Evolutionary conservation across 1,140 invertebrate genomes (phyloP).

Genomic region (Acromyrmex charruanus): DNA sequence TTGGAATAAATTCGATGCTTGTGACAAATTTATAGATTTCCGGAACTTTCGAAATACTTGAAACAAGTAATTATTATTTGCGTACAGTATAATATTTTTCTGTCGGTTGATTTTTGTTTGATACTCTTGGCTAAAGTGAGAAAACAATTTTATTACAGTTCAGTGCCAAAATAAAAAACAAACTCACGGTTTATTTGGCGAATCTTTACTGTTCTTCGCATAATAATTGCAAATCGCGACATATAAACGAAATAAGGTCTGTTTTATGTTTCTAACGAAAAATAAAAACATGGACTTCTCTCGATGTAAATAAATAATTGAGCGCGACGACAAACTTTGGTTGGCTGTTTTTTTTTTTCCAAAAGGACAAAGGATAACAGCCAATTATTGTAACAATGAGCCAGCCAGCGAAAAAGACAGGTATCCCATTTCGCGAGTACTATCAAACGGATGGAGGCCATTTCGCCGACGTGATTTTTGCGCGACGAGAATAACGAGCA

Average conservation of each 20-base stretch:
- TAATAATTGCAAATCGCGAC: not conserved
- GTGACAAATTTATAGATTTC: too few species aligned
- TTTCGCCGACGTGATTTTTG: constrained; percentile 18
- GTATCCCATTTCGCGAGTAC: constrained; percentile 22
- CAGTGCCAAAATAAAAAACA: too few species aligned
- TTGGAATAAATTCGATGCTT: too few species aligned
- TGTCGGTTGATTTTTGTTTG: too few species aligned
- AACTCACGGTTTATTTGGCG: not conserved
- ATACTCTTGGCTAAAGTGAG: too few species aligned
- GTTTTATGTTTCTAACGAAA: not conserved
- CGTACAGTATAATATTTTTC: too few species aligned
- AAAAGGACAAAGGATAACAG: constrained; percentile 55
- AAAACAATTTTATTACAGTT: too few species aligned
- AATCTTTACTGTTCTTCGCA: not conserved
- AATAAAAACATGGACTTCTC: constrained; percentile 13
- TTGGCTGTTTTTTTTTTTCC: constrained; percentile 7
- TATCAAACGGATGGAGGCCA: constrained; percentile 19
- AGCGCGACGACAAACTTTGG: not conserved
- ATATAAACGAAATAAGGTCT: constrained; percentile 10
- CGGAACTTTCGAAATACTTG: too few species aligned
- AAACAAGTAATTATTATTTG: too few species aligned
- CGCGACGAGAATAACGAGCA: constrained; percentile 38
- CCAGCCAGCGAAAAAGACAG: constrained; percentile 31
- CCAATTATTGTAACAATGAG: constrained; percentile 56
- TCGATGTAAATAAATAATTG: constrained; percentile 39